phyloP scores from a whole-genome alignment of 2,888 invertebrate genomes.

The Nematopogon swammerdamellus region DNA sequence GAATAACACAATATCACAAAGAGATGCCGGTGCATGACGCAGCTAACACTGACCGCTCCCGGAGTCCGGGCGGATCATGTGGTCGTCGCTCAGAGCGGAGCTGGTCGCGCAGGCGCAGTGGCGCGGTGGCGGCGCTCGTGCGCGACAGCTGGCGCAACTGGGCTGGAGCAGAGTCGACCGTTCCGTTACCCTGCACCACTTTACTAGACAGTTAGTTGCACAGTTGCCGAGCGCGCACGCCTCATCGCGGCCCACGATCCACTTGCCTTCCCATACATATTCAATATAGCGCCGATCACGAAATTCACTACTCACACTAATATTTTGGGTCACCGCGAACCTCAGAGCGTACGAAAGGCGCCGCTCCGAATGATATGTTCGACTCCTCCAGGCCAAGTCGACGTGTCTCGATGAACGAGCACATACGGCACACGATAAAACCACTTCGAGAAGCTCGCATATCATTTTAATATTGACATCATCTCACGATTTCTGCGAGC shows the following conservation, averaged over 20 bases:
- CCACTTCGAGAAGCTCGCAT: no score
- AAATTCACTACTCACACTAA: conserved; percentile 5
- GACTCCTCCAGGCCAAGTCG: background rate
- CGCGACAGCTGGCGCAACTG: conserved; percentile 18
- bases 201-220: conserved; percentile 26
- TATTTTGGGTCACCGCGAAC: background rate
- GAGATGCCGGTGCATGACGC: no score
- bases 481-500: no score
- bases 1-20: no score
- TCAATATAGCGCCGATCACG: conserved; percentile 6
- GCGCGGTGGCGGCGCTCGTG: conserved; percentile 19
- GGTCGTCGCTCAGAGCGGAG: no score
- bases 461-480: no score
- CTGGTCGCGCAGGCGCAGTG: background rate
- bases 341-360: background rate
- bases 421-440: no score
- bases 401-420: background rate
- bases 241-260: background rate
- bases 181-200: conserved; percentile 43
- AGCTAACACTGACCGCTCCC: no score
- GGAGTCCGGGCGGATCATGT: no score
- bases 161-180: conserved; percentile 23
- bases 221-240: background rate
- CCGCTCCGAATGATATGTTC: background rate
- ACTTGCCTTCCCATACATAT: conserved; percentile 5